Percentiles rank a stretch among this genome's conserved stretches.
phyloP scores from a whole-genome alignment of 2,797 vertebrate genomes.

The Botia kubotai region DNA sequence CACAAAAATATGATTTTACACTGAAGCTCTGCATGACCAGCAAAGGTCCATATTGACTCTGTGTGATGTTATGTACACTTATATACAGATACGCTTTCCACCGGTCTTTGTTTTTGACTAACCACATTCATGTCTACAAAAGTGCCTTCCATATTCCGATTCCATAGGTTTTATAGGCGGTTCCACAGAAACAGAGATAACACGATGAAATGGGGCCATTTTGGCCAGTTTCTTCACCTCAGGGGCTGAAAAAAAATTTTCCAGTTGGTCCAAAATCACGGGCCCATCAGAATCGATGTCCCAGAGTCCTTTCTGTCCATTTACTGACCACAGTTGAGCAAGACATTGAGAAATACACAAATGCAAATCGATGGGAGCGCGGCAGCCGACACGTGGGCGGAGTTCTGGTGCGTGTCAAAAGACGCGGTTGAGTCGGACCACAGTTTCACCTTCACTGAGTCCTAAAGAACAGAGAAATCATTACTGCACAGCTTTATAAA shows the following conservation, averaged over 20 bases:
- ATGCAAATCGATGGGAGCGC: constrained; percentile 58
- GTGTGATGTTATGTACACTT: constrained; percentile 70
- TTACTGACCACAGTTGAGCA: constrained; percentile 70
- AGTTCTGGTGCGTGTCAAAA: constrained; percentile 70
- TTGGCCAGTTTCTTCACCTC: constrained; percentile 40
- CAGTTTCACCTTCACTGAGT: constrained; percentile 74
- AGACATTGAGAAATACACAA: constrained; percentile 67
- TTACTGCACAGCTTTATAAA: not conserved
- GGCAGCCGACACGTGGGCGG: constrained; percentile 21
- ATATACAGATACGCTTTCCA: constrained; percentile 66
- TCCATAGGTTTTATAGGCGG: constrained; percentile 49
- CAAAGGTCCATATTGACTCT: constrained; percentile 64
- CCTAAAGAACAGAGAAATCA: constrained; percentile 61
- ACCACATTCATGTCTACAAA: constrained; percentile 43
- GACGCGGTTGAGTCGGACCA: constrained; percentile 72
- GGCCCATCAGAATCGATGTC: constrained; percentile 51
- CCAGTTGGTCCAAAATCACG: constrained; percentile 63
- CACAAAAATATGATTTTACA: constrained; percentile 47
- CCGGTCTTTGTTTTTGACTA: constrained; percentile 33
- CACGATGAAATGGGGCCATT: constrained; percentile 42
- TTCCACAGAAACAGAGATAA: constrained; percentile 72
- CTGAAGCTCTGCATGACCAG: constrained; percentile 65
- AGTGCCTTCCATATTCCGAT: constrained; percentile 28
- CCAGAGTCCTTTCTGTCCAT: constrained; percentile 51
- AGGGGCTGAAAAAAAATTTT: constrained; percentile 51